These are phyloP conservation scores for Echiichthys vipera DNA, from an alignment of 2,797 vertebrate species.

Conservation along the genomic window DNA sequence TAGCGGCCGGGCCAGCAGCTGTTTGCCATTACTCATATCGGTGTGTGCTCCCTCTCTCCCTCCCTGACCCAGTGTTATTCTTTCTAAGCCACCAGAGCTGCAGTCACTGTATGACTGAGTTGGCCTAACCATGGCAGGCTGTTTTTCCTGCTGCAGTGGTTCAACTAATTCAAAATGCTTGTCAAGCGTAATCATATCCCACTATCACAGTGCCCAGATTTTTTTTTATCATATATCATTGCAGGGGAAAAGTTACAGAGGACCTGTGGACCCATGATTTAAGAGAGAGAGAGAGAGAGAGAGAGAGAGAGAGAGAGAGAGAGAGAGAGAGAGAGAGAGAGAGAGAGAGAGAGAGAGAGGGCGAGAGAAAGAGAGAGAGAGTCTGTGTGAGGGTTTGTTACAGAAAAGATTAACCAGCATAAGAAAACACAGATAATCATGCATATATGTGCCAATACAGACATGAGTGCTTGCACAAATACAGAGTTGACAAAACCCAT, in stretches of 20 bases:
- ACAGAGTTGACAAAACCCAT: constrained; percentile 28
- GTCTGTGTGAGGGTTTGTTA: constrained; percentile 18
- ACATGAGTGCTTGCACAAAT: background rate
- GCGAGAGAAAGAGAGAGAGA: constrained; percentile 14
- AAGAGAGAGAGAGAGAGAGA: too few species aligned
- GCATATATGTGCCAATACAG: constrained; percentile 7
- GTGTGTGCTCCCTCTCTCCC: constrained; percentile 70
- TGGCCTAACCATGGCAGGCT: constrained; percentile 50
- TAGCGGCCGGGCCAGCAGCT: constrained; percentile 78
- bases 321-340: too few species aligned
- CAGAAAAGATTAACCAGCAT: constrained; percentile 43
- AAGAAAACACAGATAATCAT: constrained; percentile 38
- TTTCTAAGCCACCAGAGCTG: constrained; percentile 72
- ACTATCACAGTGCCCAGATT: constrained; percentile 33
- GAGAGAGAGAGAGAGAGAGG: too few species aligned
- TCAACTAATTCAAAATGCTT: constrained; percentile 57
- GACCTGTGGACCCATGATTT: constrained; percentile 48
- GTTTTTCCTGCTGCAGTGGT: constrained; percentile 62
- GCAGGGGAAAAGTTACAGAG: constrained; percentile 21
- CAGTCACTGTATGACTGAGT: constrained; percentile 63
- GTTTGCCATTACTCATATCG: constrained; percentile 85
- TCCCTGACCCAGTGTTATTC: constrained; percentile 77
- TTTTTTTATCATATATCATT: constrained; percentile 37
- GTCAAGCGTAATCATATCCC: constrained; percentile 66
- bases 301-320: too few species aligned